Percentiles rank a stretch among this genome's conserved stretches.
These are phyloP conservation scores for Dromaius novaehollandiae DNA, from an alignment of 2,113 vertebrate genomes.

Conservation along the genomic window DNA sequence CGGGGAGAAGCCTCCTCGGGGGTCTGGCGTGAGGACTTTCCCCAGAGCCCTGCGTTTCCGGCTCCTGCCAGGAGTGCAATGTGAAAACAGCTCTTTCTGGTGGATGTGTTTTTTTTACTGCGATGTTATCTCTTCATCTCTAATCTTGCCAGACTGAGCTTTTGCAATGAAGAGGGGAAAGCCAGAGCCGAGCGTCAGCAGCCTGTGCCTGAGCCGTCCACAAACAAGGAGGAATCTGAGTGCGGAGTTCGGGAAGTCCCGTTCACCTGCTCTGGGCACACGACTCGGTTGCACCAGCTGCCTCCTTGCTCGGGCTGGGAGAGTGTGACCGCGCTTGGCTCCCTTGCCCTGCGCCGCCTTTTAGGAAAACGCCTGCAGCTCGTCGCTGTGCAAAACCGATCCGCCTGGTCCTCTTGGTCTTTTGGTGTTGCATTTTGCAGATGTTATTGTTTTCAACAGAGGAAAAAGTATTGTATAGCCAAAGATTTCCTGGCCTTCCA, in stretches of 20 bases:
- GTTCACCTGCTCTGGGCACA: background rate
- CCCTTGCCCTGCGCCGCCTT: background rate
- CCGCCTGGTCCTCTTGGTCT: rapidly evolving
- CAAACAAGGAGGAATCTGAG: background rate
- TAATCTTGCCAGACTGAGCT: background rate
- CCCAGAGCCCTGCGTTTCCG: background rate
- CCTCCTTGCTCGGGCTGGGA: background rate
- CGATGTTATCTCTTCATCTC: background rate
- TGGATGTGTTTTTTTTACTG: background rate
- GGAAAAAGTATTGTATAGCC: background rate
- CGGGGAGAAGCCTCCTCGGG: rapidly evolving
- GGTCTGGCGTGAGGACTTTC: background rate
- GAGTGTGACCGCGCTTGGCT: background rate
- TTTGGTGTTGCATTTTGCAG: background rate
- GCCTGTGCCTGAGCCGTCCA: background rate
- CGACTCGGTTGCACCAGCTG: background rate
- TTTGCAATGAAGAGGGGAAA: background rate
- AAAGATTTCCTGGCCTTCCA: background rate
- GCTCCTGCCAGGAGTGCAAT: background rate
- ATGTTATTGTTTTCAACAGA: rapidly evolving
- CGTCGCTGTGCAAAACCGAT: background rate
- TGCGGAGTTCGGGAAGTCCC: background rate
- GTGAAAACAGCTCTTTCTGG: background rate
- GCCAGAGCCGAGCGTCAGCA: background rate
- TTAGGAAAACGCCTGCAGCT: background rate